A percentile compares a stretch with the other conserved stretches of the same genome.
Conservation (phyloP, 2,888 invertebrate species). For the Dioctria rufipes region DNA sequence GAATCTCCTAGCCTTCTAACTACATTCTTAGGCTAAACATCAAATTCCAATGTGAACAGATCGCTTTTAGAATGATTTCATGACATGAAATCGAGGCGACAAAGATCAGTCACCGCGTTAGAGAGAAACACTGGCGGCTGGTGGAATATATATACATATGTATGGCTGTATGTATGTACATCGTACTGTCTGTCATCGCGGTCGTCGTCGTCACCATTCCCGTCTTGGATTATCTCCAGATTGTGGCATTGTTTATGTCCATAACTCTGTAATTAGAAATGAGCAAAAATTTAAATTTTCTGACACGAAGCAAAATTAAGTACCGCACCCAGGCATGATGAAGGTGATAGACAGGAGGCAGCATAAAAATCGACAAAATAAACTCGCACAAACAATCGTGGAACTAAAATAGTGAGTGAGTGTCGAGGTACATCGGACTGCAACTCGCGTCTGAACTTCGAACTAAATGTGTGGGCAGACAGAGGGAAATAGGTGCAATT, state of each 20-base stretch:
- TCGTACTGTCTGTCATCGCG: no score
- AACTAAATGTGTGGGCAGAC: constrained; percentile 17
- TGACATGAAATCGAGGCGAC: background rate
- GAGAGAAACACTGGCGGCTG: background rate
- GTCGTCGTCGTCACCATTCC: constrained; percentile 9
- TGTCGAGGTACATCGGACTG: background rate
- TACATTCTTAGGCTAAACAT: background rate
- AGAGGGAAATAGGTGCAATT: constrained; percentile 9
- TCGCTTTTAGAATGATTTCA: constrained; percentile 13
- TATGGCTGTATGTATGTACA: no score
- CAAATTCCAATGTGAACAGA: constrained; percentile 4
- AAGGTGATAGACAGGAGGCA: constrained; percentile 43
- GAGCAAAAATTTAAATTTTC: constrained; percentile 53
- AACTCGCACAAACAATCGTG: background rate
- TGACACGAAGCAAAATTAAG: constrained; percentile 42
- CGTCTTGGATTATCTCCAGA: constrained; percentile 9
- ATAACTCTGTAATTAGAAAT: constrained; percentile 48
- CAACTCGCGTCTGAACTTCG: no score
- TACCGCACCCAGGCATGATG: constrained; percentile 35
- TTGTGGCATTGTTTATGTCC: constrained; percentile 44
- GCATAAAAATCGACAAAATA: background rate
- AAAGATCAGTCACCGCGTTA: background rate
- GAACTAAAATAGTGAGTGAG: background rate
- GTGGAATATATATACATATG: no score
- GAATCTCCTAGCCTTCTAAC: constrained; percentile 8